Evolutionary conservation across 53 echinoderm and acorn worm species (phyloP).

Genomic region (Arbacia lixula): DNA sequence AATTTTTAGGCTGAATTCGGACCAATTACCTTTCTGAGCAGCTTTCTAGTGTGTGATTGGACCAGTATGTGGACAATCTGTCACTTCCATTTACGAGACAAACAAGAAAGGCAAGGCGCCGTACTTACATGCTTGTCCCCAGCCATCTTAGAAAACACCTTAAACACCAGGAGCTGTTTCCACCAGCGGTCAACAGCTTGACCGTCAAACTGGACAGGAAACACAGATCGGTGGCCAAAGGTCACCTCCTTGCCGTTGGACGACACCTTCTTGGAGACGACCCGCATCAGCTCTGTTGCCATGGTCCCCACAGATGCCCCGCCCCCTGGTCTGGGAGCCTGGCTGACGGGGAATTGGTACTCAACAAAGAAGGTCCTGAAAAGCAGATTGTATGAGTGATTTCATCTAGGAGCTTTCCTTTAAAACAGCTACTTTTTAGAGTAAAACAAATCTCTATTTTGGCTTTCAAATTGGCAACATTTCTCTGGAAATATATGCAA

Average conservation of each 20-base stretch:
- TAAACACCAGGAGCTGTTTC: slow-evolving; percentile 92
- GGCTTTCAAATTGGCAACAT: too few species aligned
- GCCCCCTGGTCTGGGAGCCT: slow-evolving; percentile 28
- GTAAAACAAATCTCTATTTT: too few species aligned
- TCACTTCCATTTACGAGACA: too few species aligned
- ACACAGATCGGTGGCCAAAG: slow-evolving; percentile 97
- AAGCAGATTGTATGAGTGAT: too few species aligned
- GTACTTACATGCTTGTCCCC: slow-evolving; percentile 71
- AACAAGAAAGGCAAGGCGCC: too few species aligned
- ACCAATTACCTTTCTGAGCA: too few species aligned
- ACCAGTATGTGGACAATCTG: too few species aligned
- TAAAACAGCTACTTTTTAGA: too few species aligned
- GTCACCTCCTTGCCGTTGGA: slow-evolving; percentile 56
- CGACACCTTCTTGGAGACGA: slow-evolving; percentile 88
- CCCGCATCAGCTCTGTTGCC: slow-evolving; percentile 97
- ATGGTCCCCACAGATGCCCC: slow-evolving; percentile 69
- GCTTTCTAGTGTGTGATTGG: too few species aligned
- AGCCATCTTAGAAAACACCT: slow-evolving; percentile 77
- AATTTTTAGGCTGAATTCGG: too few species aligned
- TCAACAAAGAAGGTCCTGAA: slow-evolving; percentile 94
- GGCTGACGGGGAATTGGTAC: slow-evolving; percentile 91
- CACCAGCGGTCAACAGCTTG: slow-evolving; percentile 93
- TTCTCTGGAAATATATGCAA: too few species aligned
- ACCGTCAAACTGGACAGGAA: slow-evolving; percentile 95
- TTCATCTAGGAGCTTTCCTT: too few species aligned